Evolutionary conservation across 2,888 invertebrate genomes (phyloP).

Genomic region (Anorthoa munda): DNA sequence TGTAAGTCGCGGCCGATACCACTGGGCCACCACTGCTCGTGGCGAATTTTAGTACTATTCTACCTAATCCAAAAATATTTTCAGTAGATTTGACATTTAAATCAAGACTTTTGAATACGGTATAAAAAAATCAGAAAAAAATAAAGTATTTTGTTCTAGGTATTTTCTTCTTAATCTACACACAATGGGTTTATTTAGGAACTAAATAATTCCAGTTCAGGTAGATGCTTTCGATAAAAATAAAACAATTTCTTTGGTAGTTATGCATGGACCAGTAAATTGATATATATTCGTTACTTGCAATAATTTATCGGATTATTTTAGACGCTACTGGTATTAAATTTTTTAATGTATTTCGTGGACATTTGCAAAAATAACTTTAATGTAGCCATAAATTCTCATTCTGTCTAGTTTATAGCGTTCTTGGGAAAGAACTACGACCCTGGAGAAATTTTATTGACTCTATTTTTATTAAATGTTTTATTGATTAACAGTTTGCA

Average conservation of each 20-base stretch:
- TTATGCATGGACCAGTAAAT: slow-evolving; percentile 1
- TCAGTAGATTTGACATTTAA: not conserved
- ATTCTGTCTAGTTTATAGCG: slow-evolving; percentile 48
- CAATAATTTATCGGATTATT: slow-evolving; percentile 37
- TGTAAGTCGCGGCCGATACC: too few species aligned
- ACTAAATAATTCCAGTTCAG: not conserved
- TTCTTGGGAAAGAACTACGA: slow-evolving; percentile 45
- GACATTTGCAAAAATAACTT: slow-evolving; percentile 54
- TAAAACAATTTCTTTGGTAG: not conserved
- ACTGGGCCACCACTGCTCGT: too few species aligned
- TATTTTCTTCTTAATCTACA: not conserved
- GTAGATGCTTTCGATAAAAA: not conserved
- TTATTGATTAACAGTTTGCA: slow-evolving; percentile 40
- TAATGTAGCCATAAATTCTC: slow-evolving; percentile 56
- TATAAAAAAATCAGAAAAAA: too few species aligned
- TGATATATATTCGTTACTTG: slow-evolving; percentile 7
- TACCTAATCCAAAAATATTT: not conserved
- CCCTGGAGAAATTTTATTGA: slow-evolving; percentile 36
- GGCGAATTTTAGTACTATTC: not conserved
- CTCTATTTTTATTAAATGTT: slow-evolving; percentile 18
- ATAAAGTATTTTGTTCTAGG: too few species aligned
- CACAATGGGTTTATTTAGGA: too few species aligned
- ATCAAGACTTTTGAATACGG: not conserved
- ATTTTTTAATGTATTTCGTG: slow-evolving; percentile 36
- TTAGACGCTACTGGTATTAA: slow-evolving; percentile 41